Evolutionary conservation across 2,113 vertebrate species (phyloP).

Genomic region (Acanthisitta chloris): DNA sequence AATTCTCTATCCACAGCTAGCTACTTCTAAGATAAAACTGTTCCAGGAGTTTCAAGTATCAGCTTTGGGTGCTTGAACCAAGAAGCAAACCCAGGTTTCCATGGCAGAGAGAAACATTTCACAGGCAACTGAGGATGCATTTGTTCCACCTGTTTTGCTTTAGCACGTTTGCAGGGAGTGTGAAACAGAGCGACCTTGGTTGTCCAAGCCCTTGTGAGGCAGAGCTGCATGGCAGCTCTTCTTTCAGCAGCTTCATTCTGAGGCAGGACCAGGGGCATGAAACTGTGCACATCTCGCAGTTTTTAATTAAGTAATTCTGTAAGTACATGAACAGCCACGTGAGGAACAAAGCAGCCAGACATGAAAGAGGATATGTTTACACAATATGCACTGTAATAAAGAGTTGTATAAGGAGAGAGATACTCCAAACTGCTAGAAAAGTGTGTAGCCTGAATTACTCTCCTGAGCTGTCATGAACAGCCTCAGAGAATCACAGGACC

Average conservation of each 20-base stretch:
- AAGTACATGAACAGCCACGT: background rate
- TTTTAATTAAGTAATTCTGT: constrained; percentile 38
- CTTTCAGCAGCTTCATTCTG: background rate
- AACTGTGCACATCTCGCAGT: constrained; percentile 24
- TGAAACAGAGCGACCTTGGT: background rate
- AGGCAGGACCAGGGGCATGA: background rate
- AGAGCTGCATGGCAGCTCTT: background rate
- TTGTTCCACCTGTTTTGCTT: background rate
- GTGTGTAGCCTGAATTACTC: background rate
- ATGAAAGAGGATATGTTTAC: constrained; percentile 21
- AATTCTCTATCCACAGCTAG: background rate
- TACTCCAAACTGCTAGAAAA: background rate
- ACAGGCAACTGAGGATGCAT: background rate
- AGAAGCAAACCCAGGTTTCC: background rate
- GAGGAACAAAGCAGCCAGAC: background rate
- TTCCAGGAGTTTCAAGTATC: background rate
- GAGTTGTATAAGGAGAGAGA: background rate
- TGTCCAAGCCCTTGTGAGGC: background rate
- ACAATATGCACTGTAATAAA: background rate
- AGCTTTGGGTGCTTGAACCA: background rate
- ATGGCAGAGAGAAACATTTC: background rate
- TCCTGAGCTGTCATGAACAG: background rate
- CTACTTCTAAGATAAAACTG: background rate
- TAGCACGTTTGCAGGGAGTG: background rate
- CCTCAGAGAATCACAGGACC: no score